Evolutionary conservation across 2,113 vertebrate species (phyloP).

Genomic region (Aegithalos caudatus): DNA sequence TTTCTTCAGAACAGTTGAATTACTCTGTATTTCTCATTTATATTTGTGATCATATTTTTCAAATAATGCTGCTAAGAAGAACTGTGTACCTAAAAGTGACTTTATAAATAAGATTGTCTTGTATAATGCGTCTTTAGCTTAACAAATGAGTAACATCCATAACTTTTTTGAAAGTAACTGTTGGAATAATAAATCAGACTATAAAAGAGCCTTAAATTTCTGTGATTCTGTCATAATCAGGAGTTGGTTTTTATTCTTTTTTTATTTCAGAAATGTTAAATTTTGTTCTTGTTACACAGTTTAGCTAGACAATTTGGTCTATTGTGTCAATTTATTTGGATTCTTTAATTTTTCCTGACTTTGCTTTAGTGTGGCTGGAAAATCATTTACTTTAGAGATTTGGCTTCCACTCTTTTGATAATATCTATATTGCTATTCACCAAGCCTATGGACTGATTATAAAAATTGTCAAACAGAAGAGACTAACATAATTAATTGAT

Average conservation of each 20-base stretch:
- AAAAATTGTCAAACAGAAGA: neutral
- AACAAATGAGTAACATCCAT: neutral
- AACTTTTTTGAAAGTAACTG: neutral
- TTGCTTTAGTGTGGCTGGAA: neutral
- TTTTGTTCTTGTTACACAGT: neutral
- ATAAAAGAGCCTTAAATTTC: neutral
- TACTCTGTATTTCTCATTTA: neutral
- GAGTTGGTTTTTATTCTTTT: neutral
- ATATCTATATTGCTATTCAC: neutral
- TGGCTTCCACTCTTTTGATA: neutral
- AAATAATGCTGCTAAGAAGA: neutral
- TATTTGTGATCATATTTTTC: neutral
- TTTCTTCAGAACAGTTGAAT: neutral
- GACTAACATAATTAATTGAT: neutral
- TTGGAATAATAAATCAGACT: neutral
- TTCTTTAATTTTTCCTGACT: neutral
- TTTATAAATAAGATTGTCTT: neutral
- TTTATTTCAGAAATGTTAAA: neutral
- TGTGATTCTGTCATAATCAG: neutral
- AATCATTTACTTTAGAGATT: neutral
- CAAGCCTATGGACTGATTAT: rapidly evolving
- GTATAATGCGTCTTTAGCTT: neutral
- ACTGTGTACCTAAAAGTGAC: neutral
- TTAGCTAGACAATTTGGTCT: neutral
- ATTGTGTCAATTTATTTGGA: neutral